These are phyloP conservation scores for Drosophila santomea DNA, from an alignment of 1,140 invertebrate species.

Conservation along the genomic window DNA sequence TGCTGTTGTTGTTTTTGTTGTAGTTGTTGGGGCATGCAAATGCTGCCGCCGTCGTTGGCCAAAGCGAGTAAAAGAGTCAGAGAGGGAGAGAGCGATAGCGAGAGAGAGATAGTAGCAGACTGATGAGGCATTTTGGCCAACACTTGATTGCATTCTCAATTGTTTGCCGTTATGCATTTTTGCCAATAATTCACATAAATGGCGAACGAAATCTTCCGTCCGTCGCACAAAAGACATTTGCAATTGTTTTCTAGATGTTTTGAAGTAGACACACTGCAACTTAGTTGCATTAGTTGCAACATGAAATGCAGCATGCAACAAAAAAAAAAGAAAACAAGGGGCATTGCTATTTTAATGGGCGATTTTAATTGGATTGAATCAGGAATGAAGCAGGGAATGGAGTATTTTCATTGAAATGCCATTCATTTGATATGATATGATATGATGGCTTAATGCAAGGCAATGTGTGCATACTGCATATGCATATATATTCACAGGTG, in stretches of 20 bases:
- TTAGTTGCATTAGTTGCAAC: conserved; percentile 33
- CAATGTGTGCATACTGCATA: conserved; percentile 1
- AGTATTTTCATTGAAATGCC: neutral
- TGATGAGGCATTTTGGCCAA: conserved; percentile 70
- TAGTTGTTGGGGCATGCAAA: conserved; percentile 57
- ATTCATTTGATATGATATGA: neutral
- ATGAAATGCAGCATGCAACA: neutral
- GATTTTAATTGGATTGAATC: conserved; percentile 25
- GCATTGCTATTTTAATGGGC: conserved; percentile 25
- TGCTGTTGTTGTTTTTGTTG: conserved; percentile 11
- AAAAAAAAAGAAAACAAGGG: neutral
- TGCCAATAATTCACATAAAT: conserved; percentile 82
- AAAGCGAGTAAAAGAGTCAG: conserved; percentile 4
- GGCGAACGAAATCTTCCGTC: neutral
- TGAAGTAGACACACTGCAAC: conserved; percentile 1
- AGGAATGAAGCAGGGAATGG: conserved; percentile 1
- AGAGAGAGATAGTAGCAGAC: conserved; percentile 2
- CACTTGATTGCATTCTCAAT: conserved; percentile 82
- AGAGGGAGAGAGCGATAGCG: neutral
- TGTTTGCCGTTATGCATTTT: conserved; percentile 82
- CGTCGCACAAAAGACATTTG: conserved; percentile 10
- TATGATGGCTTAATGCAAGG: conserved; percentile 9
- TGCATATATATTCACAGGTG: neutral
- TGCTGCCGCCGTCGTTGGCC: conserved; percentile 56
- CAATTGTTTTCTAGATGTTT: conserved; percentile 27